Base-by-base conservation (phyloP, 2,888 invertebrate genomes). In the Tiliacea citrago region DNA sequence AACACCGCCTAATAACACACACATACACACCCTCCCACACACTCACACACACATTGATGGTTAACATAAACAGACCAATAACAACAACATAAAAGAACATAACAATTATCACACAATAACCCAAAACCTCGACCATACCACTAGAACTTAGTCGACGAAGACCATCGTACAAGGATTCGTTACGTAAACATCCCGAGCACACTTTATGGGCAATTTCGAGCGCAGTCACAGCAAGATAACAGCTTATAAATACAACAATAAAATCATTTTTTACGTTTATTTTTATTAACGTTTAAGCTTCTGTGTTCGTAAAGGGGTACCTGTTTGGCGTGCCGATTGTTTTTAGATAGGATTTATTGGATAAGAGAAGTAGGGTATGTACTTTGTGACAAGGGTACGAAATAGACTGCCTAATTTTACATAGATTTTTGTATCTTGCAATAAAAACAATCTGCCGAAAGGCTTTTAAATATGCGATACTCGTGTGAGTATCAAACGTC, bases 181-280 rank as follows among this genome's bases (percentile, higher is more conserved):
- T 72, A 42, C 74, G 80, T 78, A 81, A 86, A 86, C 87, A 81
- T 68, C 49, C 66, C 69, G 51, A 84, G 70, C 73, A 55, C 63
- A 62, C 53, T 87, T 87, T 84, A 87, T 81, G 73, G 76, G 65
- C 29, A 87, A 75, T 87, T 86, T 51, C 69, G 76, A 74, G 63
- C 74, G 60, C 58, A 82, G 75, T 79, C 76, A 73, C 70, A 73
- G 79, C 62, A 82, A 82, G 86, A 83, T 84, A 84, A 87, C 70
- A 83, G 77, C 77, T 81, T 84, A 84, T 81, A 84, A 86, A 87
- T 86, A 86, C 84, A 77, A 83, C 82, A 78, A 70, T 84, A 87
- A 87, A 86, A 84, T 78, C 24, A 68, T 76, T 79, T 86, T 86
- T 83, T 83, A 84, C 53, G 80, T 79, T 85, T 78, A 82, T 82